phyloP scores from a whole-genome alignment of 2,113 vertebrate genomes.

The Theristicus caerulescens region DNA sequence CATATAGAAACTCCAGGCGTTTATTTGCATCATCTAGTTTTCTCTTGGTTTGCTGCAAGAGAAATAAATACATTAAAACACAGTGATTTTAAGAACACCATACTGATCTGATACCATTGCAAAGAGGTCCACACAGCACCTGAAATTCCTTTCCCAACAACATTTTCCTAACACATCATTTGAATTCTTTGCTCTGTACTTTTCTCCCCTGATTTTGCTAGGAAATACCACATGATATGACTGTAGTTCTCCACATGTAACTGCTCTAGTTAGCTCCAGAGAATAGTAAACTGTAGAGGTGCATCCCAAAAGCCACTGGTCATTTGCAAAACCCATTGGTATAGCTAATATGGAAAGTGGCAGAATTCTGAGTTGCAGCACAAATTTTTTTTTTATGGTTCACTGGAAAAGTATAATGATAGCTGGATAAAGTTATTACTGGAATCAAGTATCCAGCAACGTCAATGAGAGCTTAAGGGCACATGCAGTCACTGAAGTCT shows the following conservation, averaged over 20 bases:
- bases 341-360: not conserved
- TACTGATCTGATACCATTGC: not conserved
- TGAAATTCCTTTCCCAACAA: not conserved
- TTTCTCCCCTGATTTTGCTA: not conserved
- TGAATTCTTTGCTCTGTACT: not conserved
- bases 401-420: not conserved
- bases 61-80: not conserved
- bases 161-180: not conserved
- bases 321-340: not conserved
- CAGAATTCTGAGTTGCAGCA: not conserved
- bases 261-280: not conserved
- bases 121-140: not conserved
- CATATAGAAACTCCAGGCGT: conserved; percentile 92
- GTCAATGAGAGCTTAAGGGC: not conserved
- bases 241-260: not conserved
- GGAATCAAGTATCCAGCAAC: not conserved
- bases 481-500: not conserved
- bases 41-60: conserved; percentile 92
- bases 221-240: fast-evolving
- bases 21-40: conserved; percentile 98
- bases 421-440: not conserved
- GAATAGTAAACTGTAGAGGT: not conserved
- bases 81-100: not conserved
- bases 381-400: fast-evolving
- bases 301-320: not conserved